Evolutionary conservation across 2,888 invertebrate species (phyloP), one percentile per base, ranked within the genome.

Genomic region (Serrognathus titanus): DNA sequence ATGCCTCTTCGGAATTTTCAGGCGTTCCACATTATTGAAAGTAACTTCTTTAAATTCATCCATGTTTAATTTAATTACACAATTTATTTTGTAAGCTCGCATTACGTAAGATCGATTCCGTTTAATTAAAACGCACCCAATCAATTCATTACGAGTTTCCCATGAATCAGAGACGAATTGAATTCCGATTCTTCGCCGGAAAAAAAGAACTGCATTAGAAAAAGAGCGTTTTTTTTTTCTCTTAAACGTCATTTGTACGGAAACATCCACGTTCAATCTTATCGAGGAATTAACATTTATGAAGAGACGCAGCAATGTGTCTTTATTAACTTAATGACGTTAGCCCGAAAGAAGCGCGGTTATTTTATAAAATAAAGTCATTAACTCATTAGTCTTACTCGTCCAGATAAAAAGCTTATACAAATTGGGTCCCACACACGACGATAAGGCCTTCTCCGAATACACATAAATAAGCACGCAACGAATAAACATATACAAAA

Each of bases 341-440:
- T 20, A 20, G 43, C 43, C 13, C n/a, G 43, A 9, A n/a, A 20
- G 24, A 31, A 5, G 24, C 24, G 6, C 24, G 24, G 24, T 31
- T 31, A 52, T 48, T n/a, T 31, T 36, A 54, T 47, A 55, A 57
- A 57, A 57, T 57, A 57, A 55, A 57, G 57, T 57, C 57, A 58
- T 58, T 55, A 54, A 43, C 49, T 55, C 54, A 57, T 57, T 55
- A 55, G 54, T 16, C 24, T 37, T 49, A 11, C n/a, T 48, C 51
- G 36, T 51, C 45, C 39, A 51, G 55, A 52, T 53, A 40, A 55
- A n/a, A 41, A 45, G 57, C 37, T 48, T 10, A 46, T 51, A 53
- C 57, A 59, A 53, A 53, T 59, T 57, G 54, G 57, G 13, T 47
- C 57, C 50, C 57, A 54, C 59, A 52, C 12, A 16, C 12, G 10